These are phyloP conservation scores for Bufotes viridis DNA, from an alignment of 2,797 vertebrate species.

Conservation along the genomic window DNA sequence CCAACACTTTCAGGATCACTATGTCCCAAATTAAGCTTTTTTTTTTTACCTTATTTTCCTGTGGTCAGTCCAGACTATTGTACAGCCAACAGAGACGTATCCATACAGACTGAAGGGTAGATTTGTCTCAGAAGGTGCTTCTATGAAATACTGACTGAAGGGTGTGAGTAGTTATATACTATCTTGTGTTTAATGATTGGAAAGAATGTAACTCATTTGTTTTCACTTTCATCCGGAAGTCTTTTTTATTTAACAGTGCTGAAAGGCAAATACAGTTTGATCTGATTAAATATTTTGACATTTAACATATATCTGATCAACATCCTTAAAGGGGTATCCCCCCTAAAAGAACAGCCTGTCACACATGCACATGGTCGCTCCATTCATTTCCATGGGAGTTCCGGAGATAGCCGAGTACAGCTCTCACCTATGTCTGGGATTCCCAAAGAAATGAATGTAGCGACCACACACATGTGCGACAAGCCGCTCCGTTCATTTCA, in stretches of 20 bases:
- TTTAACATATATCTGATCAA: background rate
- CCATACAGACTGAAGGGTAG: background rate
- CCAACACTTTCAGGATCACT: background rate
- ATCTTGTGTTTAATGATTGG: background rate
- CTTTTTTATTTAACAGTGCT: background rate
- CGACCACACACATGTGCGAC: no score
- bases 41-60: background rate
- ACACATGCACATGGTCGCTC: no score
- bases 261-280: background rate
- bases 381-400: no score
- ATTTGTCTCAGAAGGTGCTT: background rate
- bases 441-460: no score
- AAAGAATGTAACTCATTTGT: background rate
- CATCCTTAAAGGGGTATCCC: background rate
- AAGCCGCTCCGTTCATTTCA: no score
- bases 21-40: background rate
- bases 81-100: background rate
- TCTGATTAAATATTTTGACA: background rate
- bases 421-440: no score
- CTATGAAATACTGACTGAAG: no score
- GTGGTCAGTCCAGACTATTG: background rate
- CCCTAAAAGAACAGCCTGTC: no score
- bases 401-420: no score
- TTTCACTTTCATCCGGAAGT: background rate
- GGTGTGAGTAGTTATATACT: background rate